Percentiles rank a stretch among this genome's conserved stretches.
Evolutionary conservation across 2,797 vertebrate genomes (phyloP).

Genomic region (Danio choprae): DNA sequence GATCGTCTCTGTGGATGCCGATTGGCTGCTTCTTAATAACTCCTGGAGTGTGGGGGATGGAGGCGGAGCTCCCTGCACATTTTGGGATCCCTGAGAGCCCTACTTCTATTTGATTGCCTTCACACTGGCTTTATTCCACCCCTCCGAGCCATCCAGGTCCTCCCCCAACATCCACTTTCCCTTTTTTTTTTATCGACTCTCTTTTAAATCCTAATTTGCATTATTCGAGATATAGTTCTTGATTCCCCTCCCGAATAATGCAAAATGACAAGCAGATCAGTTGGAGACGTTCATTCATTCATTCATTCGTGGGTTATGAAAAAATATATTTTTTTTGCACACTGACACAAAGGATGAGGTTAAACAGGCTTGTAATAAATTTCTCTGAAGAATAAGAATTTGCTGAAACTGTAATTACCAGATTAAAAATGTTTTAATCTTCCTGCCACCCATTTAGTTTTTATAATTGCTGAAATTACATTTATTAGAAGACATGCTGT

Average conservation of each 20-base stretch:
- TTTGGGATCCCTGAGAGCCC: constrained; percentile 66
- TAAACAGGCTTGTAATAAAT: not conserved
- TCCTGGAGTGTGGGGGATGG: constrained; percentile 64
- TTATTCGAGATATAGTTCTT: constrained; percentile 45
- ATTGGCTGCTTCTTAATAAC: constrained; percentile 58
- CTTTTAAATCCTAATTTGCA: constrained; percentile 52
- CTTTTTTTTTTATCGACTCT: constrained; percentile 33
- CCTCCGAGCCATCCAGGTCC: constrained; percentile 65
- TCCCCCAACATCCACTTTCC: constrained; percentile 55
- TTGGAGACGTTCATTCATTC: not conserved
- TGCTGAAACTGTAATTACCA: not conserved
- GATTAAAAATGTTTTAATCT: constrained; percentile 5
- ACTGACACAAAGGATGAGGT: not conserved
- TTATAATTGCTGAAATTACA: not conserved
- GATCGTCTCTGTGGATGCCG: constrained; percentile 47
- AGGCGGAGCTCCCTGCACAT: constrained; percentile 63
- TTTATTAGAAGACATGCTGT: constrained; percentile 16
- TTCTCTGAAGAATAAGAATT: not conserved
- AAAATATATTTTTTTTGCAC: constrained; percentile 2
- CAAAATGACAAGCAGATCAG: constrained; percentile 15
- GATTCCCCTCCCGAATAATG: constrained; percentile 1
- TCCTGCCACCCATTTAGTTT: not conserved
- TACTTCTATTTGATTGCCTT: constrained; percentile 70
- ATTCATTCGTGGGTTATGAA: constrained; percentile 32
- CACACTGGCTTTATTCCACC: constrained; percentile 69